Base-by-base conservation (phyloP, 2,888 invertebrate species). In the Hyalella azteca region DNA sequence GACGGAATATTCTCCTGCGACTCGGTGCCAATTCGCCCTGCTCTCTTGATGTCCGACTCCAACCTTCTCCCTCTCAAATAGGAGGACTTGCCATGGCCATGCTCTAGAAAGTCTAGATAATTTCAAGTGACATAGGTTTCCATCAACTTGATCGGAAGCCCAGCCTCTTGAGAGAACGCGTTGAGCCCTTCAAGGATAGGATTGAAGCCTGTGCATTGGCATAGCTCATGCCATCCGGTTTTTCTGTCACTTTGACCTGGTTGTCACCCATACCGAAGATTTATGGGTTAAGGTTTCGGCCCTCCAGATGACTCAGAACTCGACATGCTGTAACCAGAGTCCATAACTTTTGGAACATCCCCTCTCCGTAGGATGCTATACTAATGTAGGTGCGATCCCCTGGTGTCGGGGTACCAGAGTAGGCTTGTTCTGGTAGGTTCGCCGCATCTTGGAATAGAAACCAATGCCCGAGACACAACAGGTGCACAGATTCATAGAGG, bases 51-150 rank as follows among this genome's bases (percentile, higher is more conserved):
- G 7, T 45, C 39, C 11, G 73, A 1, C 0, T 45, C 26, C 41
- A 73, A 26, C 22, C 22, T 32, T 7, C 40, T 73, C 0, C 73
- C 9, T 5, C 19, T 5, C n/a, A 39, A 32, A 7, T 36, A 73
- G 13, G 40, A 73, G 2, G 40, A 5, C 19, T 39, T 73, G 39
- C 73, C 73, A 73, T 40, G n/a, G n/a, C n/a, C n/a, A n/a, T n/a
- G n/a, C n/a, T n/a, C n/a, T n/a, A n/a, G n/a, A n/a, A n/a, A 73
- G 11, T 73, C 73, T 5, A 41, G n/a, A 36, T 73, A 73, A 9
- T 22, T 22, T 1, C 22, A 0, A 7, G 40, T 39, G 22, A 45
- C 32, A 5, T 39, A 73, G 36, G 73, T 73, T 39, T 73, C 73
- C 26, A 22, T 26, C 32, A 73, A 22, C 19, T 73, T 73, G n/a